Percentiles rank a stretch among this genome's conserved stretches.
phyloP scores from a whole-genome alignment of 2,797 vertebrate genomes.

The Acanthopagrus latus region DNA sequence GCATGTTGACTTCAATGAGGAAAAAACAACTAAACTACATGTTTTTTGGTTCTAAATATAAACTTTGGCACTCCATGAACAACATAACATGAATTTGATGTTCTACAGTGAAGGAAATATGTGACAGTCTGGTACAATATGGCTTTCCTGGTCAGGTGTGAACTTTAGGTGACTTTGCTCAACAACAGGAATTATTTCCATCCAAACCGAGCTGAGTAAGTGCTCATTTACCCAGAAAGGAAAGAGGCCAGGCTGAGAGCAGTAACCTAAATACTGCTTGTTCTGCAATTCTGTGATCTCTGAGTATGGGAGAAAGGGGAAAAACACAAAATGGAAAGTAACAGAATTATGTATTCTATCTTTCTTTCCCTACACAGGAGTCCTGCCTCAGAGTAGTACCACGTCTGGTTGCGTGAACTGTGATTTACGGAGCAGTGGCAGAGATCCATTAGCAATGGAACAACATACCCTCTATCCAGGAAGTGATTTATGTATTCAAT shows the following conservation, averaged over 20 bases:
- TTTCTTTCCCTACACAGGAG: slow-evolving; percentile 29
- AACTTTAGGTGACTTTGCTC: slow-evolving; percentile 64
- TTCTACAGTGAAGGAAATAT: slow-evolving; percentile 2
- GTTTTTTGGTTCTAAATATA: background rate
- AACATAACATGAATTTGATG: slow-evolving; percentile 17
- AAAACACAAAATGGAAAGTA: slow-evolving; percentile 50
- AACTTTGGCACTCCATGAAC: background rate
- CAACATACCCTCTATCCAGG: slow-evolving; percentile 73
- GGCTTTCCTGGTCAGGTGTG: slow-evolving; percentile 44
- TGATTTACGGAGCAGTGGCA: slow-evolving; percentile 75
- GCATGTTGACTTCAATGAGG: slow-evolving; percentile 13
- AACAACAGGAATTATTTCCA: slow-evolving; percentile 55
- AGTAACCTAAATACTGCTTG: slow-evolving; percentile 53
- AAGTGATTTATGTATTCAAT: slow-evolving; percentile 83
- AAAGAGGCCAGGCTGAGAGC: slow-evolving; percentile 26
- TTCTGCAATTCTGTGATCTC: slow-evolving; percentile 49
- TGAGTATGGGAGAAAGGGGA: slow-evolving; percentile 8
- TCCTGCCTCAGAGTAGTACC: slow-evolving; percentile 47
- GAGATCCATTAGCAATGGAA: slow-evolving; percentile 80
- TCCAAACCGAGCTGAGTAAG: slow-evolving; percentile 52
- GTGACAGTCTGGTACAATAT: slow-evolving; percentile 20
- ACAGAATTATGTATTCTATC: slow-evolving; percentile 54
- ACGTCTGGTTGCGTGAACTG: slow-evolving; percentile 43
- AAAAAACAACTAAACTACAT: background rate
- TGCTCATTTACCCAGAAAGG: slow-evolving; percentile 50